Evolutionary conservation across 2,797 vertebrate genomes (phyloP).

Genomic region (Hydrolagus colliei): DNA sequence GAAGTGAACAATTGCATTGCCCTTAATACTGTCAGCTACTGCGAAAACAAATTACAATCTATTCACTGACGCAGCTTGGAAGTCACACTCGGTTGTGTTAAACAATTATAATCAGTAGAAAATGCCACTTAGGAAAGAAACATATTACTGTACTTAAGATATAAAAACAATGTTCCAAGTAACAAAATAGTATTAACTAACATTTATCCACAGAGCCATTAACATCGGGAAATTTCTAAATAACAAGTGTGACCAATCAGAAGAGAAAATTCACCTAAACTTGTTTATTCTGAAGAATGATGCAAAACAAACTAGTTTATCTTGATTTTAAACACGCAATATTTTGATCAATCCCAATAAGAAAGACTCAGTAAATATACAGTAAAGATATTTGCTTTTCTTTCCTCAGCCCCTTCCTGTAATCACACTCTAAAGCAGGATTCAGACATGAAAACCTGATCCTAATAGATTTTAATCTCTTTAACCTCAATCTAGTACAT

Average conservation of each 20-base stretch:
- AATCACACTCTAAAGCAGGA: too few species aligned
- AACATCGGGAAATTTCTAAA: not conserved
- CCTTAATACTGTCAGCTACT: too few species aligned
- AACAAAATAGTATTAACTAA: not conserved
- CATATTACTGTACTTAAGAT: too few species aligned
- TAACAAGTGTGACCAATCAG: not conserved
- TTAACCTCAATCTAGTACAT: not conserved
- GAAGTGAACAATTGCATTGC: too few species aligned
- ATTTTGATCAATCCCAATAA: too few species aligned
- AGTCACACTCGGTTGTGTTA: not conserved
- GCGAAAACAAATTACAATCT: conserved; percentile 9
- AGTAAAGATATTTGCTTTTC: too few species aligned
- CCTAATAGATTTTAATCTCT: too few species aligned
- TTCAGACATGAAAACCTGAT: too few species aligned
- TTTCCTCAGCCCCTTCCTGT: too few species aligned
- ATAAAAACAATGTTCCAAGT: not conserved
- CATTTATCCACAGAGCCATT: not conserved
- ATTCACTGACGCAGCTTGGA: not conserved
- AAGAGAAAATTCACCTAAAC: not conserved
- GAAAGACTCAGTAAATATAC: too few species aligned
- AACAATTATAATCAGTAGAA: not conserved
- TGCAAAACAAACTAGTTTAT: not conserved
- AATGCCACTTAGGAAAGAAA: not conserved
- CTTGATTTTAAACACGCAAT: too few species aligned
- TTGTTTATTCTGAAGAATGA: not conserved